A percentile compares a stretch with the other conserved stretches of the same genome.
These are phyloP conservation scores for Aselliscus stoliczkanus DNA, from an alignment of 2,797 vertebrate species.

Conservation along the genomic window DNA sequence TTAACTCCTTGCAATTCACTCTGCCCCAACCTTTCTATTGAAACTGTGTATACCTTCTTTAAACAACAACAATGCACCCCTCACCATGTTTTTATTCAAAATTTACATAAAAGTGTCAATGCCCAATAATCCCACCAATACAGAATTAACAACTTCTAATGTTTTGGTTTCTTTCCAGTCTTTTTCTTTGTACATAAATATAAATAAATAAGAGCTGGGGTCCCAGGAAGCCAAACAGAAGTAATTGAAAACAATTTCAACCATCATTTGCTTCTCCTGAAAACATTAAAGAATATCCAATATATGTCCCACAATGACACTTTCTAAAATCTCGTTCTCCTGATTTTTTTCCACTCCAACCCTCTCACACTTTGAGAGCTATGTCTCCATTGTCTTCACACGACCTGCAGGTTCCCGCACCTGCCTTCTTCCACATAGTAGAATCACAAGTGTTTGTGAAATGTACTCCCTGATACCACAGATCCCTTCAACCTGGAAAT, in stretches of 20 bases:
- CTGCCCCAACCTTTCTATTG: not conserved
- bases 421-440: not conserved
- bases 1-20: not conserved
- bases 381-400: not conserved
- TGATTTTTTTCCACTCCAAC: not conserved
- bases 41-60: not conserved
- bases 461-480: not conserved
- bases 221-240: not conserved
- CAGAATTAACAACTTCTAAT: not conserved
- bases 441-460: slow-evolving; percentile 11
- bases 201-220: not conserved
- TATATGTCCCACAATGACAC: not conserved
- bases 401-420: not conserved
- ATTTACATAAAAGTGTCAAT: not conserved
- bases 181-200: not conserved
- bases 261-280: not conserved
- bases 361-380: not conserved
- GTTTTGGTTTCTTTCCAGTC: not conserved
- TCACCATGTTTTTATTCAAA: slow-evolving; percentile 28
- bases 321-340: not conserved
- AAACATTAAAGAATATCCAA: not conserved
- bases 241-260: not conserved
- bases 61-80: not conserved
- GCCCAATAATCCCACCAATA: not conserved
- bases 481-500: slow-evolving; percentile 35